phyloP scores from a whole-genome alignment of 2,797 vertebrate species.

The Numenius phaeopus region DNA sequence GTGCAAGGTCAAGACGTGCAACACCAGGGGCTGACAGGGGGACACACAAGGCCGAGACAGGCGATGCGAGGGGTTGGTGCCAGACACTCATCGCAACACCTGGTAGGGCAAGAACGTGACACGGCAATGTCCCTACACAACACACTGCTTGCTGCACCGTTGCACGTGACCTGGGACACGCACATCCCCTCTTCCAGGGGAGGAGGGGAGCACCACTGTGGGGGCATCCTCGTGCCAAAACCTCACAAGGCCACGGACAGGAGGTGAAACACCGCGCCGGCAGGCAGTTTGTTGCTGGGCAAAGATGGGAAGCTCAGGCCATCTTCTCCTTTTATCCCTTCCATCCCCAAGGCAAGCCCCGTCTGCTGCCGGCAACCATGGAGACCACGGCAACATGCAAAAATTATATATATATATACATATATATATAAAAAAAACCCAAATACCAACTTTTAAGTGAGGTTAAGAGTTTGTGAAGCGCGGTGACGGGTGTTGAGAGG shows the following conservation, averaged over 20 bases:
- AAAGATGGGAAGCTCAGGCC: background rate
- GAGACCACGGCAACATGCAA: rapidly evolving
- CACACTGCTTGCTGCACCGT: rapidly evolving
- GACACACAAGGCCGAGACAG: rapidly evolving
- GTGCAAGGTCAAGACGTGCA: rapidly evolving
- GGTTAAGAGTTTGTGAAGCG: background rate
- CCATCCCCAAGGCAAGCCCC: background rate
- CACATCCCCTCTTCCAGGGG: too few relatives aligned
- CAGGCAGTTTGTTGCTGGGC: background rate
- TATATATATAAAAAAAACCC: too few relatives aligned
- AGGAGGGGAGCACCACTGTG: too few relatives aligned
- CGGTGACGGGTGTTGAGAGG: background rate
- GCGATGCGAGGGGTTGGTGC: too few relatives aligned
- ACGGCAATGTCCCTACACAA: rapidly evolving
- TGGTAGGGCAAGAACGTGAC: rapidly evolving
- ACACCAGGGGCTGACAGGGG: background rate
- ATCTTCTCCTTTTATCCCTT: background rate
- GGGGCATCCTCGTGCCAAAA: background rate
- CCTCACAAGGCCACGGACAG: rapidly evolving
- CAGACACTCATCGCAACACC: background rate
- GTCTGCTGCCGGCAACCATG: rapidly evolving
- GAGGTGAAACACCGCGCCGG: background rate
- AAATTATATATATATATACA: too few relatives aligned
- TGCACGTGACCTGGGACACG: rapidly evolving
- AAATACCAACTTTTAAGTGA: background rate